These are phyloP conservation scores for Amblyjoppa fuscipennis DNA, from an alignment of 2,888 invertebrate species.

Conservation along the genomic window DNA sequence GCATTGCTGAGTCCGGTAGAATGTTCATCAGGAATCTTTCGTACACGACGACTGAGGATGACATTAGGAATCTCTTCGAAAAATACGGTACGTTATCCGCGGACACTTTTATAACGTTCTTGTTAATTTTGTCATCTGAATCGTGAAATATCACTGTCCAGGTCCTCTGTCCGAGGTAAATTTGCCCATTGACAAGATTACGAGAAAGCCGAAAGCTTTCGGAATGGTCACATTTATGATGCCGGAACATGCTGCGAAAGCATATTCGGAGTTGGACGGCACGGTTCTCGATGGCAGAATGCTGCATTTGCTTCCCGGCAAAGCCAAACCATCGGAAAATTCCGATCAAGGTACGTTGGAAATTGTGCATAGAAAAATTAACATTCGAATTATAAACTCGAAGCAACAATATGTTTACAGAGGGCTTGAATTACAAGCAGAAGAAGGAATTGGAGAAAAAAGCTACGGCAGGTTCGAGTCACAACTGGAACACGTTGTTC, in stretches of 20 bases:
- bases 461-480: slow-evolving; percentile 90
- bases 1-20: slow-evolving; percentile 95
- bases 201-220: slow-evolving; percentile 96
- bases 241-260: slow-evolving; percentile 97
- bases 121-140: background rate
- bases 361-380: slow-evolving; percentile 83
- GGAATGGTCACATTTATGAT: slow-evolving; percentile 96
- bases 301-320: slow-evolving; percentile 96
- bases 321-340: slow-evolving; percentile 87
- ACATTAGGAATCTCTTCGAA: slow-evolving; percentile 93
- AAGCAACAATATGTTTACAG: slow-evolving; percentile 79
- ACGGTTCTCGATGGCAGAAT: slow-evolving; percentile 95
- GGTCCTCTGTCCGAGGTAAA: slow-evolving; percentile 95
- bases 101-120: background rate
- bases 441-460: slow-evolving; percentile 93
- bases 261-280: slow-evolving; percentile 96
- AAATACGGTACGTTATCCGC: slow-evolving; percentile 89
- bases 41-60: slow-evolving; percentile 94
- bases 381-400: slow-evolving; percentile 43
- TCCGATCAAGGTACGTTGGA: slow-evolving; percentile 76
- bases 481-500: slow-evolving; percentile 99
- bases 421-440: slow-evolving; percentile 92
- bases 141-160: slow-evolving; percentile 76
- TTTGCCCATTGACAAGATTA: slow-evolving; percentile 94
- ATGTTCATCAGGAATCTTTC: slow-evolving; percentile 97